Percentiles rank a stretch among this genome's conserved stretches.
These are phyloP conservation scores for Bombus affinis DNA, from an alignment of 1,140 invertebrate species.

Conservation along the genomic window DNA sequence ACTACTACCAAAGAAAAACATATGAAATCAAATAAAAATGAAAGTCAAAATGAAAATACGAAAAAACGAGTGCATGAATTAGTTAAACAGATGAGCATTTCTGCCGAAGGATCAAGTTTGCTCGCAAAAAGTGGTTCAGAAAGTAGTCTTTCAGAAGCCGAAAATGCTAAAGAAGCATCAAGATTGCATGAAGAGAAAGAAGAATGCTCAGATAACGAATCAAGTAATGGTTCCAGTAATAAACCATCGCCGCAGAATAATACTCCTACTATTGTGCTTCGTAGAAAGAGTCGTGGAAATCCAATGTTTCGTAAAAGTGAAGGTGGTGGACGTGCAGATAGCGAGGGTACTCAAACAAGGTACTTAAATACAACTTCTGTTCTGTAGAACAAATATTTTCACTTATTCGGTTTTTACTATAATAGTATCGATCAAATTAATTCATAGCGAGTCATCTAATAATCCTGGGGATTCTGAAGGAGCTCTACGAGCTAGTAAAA, in stretches of 20 bases:
- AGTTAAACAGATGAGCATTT: conserved; percentile 92
- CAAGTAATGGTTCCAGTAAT: conserved; percentile 78
- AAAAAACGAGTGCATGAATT: conserved; percentile 86
- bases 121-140: conserved; percentile 92
- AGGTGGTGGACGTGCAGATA: conserved; percentile 82
- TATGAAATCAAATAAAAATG: conserved; percentile 75
- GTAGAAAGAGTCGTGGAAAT: conserved; percentile 86
- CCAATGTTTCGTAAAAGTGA: conserved; percentile 88
- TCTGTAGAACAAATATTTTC: not conserved
- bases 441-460: conserved; percentile 68
- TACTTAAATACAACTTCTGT: conserved; percentile 26
- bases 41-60: conserved; percentile 79
- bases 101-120: conserved; percentile 85
- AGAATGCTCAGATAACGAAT: conserved; percentile 83
- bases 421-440: conserved; percentile 15
- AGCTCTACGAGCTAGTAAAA: conserved; percentile 90
- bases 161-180: conserved; percentile 87
- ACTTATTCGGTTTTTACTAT: not conserved
- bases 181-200: conserved; percentile 88
- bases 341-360: conserved; percentile 79
- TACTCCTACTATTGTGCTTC: conserved; percentile 84
- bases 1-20: conserved; percentile 78
- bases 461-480: conserved; percentile 75
- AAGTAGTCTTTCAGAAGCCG: conserved; percentile 91
- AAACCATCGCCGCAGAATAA: conserved; percentile 76